A percentile compares a stretch with the other conserved stretches of the same genome.
Conservation (phyloP, 1,140 invertebrate genomes). For the Pogonomyrmex barbatus region DNA sequence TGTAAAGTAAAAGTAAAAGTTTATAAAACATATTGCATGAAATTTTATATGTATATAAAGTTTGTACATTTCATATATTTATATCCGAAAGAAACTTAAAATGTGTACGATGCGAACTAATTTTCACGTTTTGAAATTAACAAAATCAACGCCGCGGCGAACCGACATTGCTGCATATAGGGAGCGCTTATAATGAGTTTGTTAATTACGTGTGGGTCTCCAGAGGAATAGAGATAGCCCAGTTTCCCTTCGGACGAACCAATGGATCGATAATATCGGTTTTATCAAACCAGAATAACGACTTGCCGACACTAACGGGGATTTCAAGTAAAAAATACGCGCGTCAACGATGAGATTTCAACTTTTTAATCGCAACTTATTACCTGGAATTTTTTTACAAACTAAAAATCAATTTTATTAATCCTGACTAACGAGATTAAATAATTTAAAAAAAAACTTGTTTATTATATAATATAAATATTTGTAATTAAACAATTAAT, state of each 20-base stretch:
- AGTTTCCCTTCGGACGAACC: slow-evolving; percentile 48
- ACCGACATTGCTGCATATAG: slow-evolving; percentile 31
- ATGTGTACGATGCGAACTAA: slow-evolving; percentile 12
- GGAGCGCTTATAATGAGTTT: slow-evolving; percentile 78
- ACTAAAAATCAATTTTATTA: slow-evolving; percentile 8
- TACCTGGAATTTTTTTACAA: background rate
- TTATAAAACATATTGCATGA: background rate
- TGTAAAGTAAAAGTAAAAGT: background rate
- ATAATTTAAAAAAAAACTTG: background rate
- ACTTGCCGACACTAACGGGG: slow-evolving; percentile 42
- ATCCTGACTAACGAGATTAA: background rate
- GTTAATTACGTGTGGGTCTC: slow-evolving; percentile 75
- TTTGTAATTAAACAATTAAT: background rate
- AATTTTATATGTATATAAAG: background rate
- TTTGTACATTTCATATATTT: slow-evolving; percentile 16
- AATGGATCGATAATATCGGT: slow-evolving; percentile 70
- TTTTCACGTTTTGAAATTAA: slow-evolving; percentile 45
- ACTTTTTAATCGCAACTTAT: background rate
- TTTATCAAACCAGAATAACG: slow-evolving; percentile 64
- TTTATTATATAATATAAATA: background rate
- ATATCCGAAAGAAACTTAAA: slow-evolving; percentile 7
- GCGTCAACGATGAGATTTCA: slow-evolving; percentile 14
- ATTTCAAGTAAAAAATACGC: slow-evolving; percentile 44
- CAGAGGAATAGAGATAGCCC: slow-evolving; percentile 41
- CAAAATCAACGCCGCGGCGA: slow-evolving; percentile 51